These are phyloP conservation scores for Mercenaria mercenaria DNA, from an alignment of 1,140 invertebrate species.

Conservation along the genomic window DNA sequence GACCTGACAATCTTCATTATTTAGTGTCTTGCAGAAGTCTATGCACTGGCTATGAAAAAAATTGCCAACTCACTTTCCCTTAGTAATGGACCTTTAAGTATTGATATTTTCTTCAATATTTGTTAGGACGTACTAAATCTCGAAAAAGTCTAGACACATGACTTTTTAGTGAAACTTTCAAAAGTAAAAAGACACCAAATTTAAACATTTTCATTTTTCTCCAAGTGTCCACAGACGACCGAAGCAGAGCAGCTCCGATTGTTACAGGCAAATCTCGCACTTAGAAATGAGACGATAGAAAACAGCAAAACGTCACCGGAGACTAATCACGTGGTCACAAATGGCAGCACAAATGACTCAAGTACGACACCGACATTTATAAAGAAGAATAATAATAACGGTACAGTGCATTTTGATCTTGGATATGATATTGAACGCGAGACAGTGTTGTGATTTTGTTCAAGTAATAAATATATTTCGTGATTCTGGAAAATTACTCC, in stretches of 20 bases:
- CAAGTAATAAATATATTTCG: neutral
- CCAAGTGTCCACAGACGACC: neutral
- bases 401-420: conserved; percentile 26
- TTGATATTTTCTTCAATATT: no score
- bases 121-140: no score
- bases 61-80: no score
- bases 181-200: neutral
- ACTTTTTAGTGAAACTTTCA: no score
- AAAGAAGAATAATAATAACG: conserved; percentile 46
- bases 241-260: conserved; percentile 20
- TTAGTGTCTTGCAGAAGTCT: no score
- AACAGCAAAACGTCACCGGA: neutral
- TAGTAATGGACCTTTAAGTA: no score
- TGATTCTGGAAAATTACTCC: neutral
- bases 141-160: no score
- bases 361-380: neutral
- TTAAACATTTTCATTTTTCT: conserved; percentile 4
- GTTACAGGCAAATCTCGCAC: conserved; percentile 23
- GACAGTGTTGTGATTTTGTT: conserved; percentile 22
- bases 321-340: conserved; percentile 9
- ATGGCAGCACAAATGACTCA: conserved; percentile 19
- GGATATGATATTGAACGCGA: conserved; percentile 22
- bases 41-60: no score
- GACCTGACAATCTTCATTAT: no score
- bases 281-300: neutral